Evolutionary conservation across 2,113 vertebrate genomes (phyloP), one percentile per base, ranked within the genome.

Genomic region (Rhea pennata): DNA sequence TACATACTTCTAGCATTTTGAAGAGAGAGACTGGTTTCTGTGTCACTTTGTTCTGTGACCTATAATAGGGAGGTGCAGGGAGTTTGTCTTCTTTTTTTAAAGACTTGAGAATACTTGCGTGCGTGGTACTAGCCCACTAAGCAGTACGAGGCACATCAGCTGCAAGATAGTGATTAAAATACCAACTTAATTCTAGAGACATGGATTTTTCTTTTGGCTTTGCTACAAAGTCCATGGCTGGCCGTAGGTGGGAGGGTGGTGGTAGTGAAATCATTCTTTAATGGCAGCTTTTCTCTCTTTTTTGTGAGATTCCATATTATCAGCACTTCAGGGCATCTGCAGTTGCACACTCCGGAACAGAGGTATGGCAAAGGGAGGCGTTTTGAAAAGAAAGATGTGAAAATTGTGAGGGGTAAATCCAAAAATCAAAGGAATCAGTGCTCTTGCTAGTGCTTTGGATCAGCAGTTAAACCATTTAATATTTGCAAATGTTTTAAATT

Each of bases 81-180:
- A 84, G 50, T 86, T 88, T 83, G 56, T 79, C 82, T 83, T 86
- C 31, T 87, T 94, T 88, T 87, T 94, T 88, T 87, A 74, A 91
- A 91, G 51, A 77, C 91, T 59, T 67, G 72, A 92, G 54, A 76
- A 51, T 61, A 73, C 46, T 13, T 82, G 74, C 23, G 70, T 71
- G 59, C 56, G 29, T 24, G 48, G 59, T 44, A 90, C 10, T n/a
- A 83, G 26, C 29, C 31, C 42, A 48, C 22, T 84, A 50, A 87
- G 31, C 33, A 83, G 11, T 73, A 44, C 77, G 27, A 95, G 39
- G 64, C 14, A 6, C 56, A 17, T 56, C 16, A 11, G 29, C n/a
- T 66, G 23, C 33, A 87, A 75, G 64, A 76, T 24, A 56, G 73
- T 69, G n/a, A 75, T 84, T 70, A 76, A 94, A 96, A 65, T 29